phyloP scores from a whole-genome alignment of 2,797 vertebrate genomes.

The Thalassophryne amazonica region DNA sequence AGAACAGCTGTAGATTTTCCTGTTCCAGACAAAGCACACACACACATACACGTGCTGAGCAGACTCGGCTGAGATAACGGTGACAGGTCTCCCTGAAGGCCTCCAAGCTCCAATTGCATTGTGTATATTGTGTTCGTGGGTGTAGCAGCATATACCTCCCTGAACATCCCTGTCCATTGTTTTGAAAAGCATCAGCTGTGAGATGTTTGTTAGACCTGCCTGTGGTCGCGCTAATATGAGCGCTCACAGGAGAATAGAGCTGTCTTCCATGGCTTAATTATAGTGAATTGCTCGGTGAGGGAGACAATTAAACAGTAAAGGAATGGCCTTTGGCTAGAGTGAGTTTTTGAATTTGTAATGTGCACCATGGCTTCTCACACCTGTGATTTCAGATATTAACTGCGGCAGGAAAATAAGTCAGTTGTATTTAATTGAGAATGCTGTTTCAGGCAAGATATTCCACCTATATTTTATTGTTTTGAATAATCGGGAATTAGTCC shows the following conservation, averaged over 20 bases:
- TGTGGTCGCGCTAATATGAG: conserved; percentile 58
- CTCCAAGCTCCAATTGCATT: conserved; percentile 55
- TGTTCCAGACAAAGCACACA: conserved; percentile 47
- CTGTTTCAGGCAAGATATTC: conserved; percentile 25
- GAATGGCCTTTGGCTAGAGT: conserved; percentile 72
- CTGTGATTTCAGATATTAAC: conserved; percentile 71
- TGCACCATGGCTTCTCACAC: conserved; percentile 48
- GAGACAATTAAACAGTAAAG: conserved; percentile 74
- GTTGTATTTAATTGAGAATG: conserved; percentile 61
- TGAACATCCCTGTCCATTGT: conserved; percentile 56
- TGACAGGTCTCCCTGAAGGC: conserved; percentile 61
- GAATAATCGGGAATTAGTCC: no score
- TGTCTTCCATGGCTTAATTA: conserved; percentile 73
- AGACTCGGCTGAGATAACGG: conserved; percentile 54
- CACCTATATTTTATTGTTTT: conserved; percentile 18
- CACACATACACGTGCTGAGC: not conserved
- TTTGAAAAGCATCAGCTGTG: conserved; percentile 65
- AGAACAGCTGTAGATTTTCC: conserved; percentile 54
- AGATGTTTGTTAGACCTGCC: conserved; percentile 71
- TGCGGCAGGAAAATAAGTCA: conserved; percentile 49
- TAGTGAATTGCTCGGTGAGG: conserved; percentile 62
- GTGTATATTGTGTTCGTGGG: conserved; percentile 60
- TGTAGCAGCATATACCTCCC: conserved; percentile 49
- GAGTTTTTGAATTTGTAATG: conserved; percentile 70
- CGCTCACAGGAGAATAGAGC: conserved; percentile 63